Percentiles rank a stretch among this genome's conserved stretches.
Evolutionary conservation across 2,888 invertebrate genomes (phyloP).

Genomic region (Diploptera punctata): DNA sequence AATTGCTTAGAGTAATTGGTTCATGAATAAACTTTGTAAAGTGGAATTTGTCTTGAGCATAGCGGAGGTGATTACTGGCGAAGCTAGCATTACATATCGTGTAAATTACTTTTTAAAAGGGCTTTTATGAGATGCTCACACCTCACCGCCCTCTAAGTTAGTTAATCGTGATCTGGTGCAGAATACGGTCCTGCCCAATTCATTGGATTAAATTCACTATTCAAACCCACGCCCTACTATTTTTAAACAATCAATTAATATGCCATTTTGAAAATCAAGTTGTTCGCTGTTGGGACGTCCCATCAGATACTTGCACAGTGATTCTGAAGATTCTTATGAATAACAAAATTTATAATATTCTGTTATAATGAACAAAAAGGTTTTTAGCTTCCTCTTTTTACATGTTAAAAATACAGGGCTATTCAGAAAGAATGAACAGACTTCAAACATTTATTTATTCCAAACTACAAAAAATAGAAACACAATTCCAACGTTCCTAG

Average conservation of each 20-base stretch:
- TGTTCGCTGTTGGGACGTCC: not conserved
- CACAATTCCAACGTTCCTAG: no score
- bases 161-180: not conserved
- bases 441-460: no score
- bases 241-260: not conserved
- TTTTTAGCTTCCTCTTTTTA: no score
- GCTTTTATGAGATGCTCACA: slow-evolving; percentile 4
- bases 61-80: not conserved
- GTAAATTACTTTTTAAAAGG: slow-evolving; percentile 28
- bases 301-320: no score
- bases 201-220: not conserved
- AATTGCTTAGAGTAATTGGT: slow-evolving; percentile 25
- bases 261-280: not conserved
- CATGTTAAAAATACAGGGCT: no score
- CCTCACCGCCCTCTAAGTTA: not conserved
- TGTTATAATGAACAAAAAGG: no score
- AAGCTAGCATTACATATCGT: not conserved
- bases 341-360: no score
- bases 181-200: not conserved
- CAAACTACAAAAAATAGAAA: no score
- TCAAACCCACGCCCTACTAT: slow-evolving; percentile 5
- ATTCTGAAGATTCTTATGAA: no score
- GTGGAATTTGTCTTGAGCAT: slow-evolving; percentile 19
- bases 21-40: slow-evolving; percentile 24
- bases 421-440: no score